These are phyloP conservation scores for Pangasius krempfi DNA, from an alignment of 2,797 vertebrate species.

Conservation along the genomic window DNA sequence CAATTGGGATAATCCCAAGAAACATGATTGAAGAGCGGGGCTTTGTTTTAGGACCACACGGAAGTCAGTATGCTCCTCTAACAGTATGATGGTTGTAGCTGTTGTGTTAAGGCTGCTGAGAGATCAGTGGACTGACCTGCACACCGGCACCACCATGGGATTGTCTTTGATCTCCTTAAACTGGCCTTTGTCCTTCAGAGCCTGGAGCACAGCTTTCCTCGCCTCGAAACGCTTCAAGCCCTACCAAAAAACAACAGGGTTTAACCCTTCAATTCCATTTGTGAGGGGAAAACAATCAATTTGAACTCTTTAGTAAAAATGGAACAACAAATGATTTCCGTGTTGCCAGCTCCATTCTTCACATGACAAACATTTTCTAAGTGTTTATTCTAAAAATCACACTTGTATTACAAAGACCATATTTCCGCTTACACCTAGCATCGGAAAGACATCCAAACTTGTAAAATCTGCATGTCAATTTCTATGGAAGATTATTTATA, in stretches of 20 bases:
- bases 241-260: constrained; percentile 61
- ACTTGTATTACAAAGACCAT: background rate
- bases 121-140: constrained; percentile 79
- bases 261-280: background rate
- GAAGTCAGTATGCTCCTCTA: background rate
- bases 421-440: background rate
- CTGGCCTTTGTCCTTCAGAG: constrained; percentile 82
- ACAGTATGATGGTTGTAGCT: background rate
- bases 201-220: constrained; percentile 82
- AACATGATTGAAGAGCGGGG: background rate
- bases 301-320: background rate
- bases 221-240: constrained; percentile 91
- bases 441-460: background rate
- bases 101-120: background rate
- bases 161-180: constrained; percentile 88
- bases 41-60: background rate
- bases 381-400: background rate
- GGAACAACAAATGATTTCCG: background rate
- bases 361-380: background rate
- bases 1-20: background rate
- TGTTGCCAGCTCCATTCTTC: background rate
- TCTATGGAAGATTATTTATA: background rate
- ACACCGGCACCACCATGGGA: constrained; percentile 93
- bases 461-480: too few species aligned
- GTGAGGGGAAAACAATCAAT: background rate